Base-by-base conservation (phyloP, 1,140 invertebrate species). In the Drosophila gunungcola region DNA sequence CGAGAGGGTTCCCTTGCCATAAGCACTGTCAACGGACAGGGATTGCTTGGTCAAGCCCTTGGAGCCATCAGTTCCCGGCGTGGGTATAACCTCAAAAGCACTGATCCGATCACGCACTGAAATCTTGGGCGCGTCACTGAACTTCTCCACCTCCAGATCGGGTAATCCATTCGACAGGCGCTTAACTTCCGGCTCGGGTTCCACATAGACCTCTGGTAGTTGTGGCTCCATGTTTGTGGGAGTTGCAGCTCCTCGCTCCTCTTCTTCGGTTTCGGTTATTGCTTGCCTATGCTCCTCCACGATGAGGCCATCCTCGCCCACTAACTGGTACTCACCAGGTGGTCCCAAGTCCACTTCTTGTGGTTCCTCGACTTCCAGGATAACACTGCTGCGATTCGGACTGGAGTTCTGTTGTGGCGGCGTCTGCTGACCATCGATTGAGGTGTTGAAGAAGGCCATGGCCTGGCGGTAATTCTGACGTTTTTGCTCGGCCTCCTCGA, bases 61-160 rank as follows among this genome's bases (percentile, higher is more conserved):
- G 9, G 62, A 60, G 13, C 38, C 32, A 25, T 58, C 54, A 4
- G 25, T 42, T 12, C 27, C 10, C 2, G 43, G 25, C 0, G 54
- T 16, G 2, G 68, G 56, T 39, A 45, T 67, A 3, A 67, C 64
- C 75, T 93, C 93, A 36, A 93, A 91, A 3, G 86, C 86, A 21
- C 73, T 88, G 4, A 93, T 92, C 56, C 91, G 81, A 42, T 90
- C 86, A 16, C 83, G 90, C 0, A 93, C 91, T 3, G 85, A 91
- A 25, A 91, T 80, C 64, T 91, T 91, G 7, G 69, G 64, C 21
- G 80, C 72, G 29, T 92, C 78, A 45, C 79, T 55, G 13, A 86
- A 84, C 51, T 88, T 90, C 0, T 74, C 73, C 9, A 91, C 80
- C 21, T 68, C 86, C 1, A 90, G 73, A 56, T 88, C 81, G 4